These are phyloP conservation scores for Hypocryptadius cinnamomeus DNA, from an alignment of 2,113 vertebrate species.

Conservation along the genomic window DNA sequence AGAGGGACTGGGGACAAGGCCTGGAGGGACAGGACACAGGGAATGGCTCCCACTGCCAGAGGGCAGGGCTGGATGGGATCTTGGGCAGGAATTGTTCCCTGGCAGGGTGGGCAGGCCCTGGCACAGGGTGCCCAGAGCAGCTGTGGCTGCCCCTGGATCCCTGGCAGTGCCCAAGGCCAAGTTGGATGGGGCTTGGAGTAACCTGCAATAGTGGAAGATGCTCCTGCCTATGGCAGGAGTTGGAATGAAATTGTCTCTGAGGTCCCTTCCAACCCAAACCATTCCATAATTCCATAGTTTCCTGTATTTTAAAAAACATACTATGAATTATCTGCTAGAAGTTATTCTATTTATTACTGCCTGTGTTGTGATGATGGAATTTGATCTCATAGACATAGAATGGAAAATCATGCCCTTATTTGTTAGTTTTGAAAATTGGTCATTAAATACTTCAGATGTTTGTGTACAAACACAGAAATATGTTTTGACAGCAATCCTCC, in stretches of 20 bases:
- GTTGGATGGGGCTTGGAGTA: rapidly evolving
- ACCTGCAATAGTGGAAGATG: rapidly evolving
- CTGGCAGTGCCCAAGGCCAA: neutral
- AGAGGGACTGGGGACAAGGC: neutral
- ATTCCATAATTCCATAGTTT: neutral
- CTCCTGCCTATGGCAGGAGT: neutral
- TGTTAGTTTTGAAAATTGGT: neutral
- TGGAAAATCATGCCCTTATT: neutral
- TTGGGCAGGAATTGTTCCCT: neutral
- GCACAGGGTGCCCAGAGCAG: neutral
- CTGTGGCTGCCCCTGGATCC: neutral
- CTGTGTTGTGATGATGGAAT: neutral
- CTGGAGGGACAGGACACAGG: neutral
- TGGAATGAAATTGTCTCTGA: neutral
- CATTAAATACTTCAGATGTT: neutral
- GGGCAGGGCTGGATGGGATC: neutral
- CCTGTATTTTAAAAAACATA: neutral
- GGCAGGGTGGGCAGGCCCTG: neutral
- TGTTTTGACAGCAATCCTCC: neutral
- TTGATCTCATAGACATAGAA: neutral
- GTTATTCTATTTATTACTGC: neutral
- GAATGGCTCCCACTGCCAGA: neutral
- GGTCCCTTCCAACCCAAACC: neutral
- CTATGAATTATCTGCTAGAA: neutral
- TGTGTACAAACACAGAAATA: neutral